phyloP scores from a whole-genome alignment of 2,797 vertebrate species.

The Gouania willdenowi region DNA sequence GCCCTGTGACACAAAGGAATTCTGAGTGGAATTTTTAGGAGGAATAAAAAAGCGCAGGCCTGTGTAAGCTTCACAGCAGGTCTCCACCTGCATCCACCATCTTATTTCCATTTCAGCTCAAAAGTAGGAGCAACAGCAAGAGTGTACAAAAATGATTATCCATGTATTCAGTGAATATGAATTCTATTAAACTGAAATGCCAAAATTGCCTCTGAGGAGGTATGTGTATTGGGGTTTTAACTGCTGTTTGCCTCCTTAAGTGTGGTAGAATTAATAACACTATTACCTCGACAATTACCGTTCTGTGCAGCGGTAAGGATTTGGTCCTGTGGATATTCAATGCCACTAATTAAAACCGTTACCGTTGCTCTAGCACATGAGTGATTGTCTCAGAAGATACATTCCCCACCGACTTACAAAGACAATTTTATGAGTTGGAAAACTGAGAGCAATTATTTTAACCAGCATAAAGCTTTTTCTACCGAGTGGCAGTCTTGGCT shows the following conservation, averaged over 20 bases:
- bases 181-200: constrained; percentile 83
- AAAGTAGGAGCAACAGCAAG: constrained; percentile 22
- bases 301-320: constrained; percentile 76
- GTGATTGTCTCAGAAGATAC: constrained; percentile 71
- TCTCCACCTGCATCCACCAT: constrained; percentile 67
- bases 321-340: constrained; percentile 80
- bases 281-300: constrained; percentile 92
- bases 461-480: constrained; percentile 75
- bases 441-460: constrained; percentile 76
- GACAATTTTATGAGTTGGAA: constrained; percentile 74
- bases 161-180: constrained; percentile 82
- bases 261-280: constrained; percentile 92
- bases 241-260: constrained; percentile 84
- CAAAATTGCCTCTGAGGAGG: constrained; percentile 80
- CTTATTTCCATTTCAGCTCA: constrained; percentile 72
- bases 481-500: constrained; percentile 60
- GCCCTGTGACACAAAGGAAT: constrained; percentile 87
- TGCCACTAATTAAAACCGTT: constrained; percentile 76
- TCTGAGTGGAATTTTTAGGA: constrained; percentile 80
- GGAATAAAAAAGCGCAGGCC: constrained; percentile 84
- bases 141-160: constrained; percentile 81
- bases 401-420: constrained; percentile 70
- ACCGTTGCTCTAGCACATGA: constrained; percentile 61
- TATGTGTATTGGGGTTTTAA: constrained; percentile 39
- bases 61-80: constrained; percentile 86